Evolutionary conservation across 53 echinoderm and acorn worm genomes (phyloP).

Genomic region (Paracentrotus lividus): DNA sequence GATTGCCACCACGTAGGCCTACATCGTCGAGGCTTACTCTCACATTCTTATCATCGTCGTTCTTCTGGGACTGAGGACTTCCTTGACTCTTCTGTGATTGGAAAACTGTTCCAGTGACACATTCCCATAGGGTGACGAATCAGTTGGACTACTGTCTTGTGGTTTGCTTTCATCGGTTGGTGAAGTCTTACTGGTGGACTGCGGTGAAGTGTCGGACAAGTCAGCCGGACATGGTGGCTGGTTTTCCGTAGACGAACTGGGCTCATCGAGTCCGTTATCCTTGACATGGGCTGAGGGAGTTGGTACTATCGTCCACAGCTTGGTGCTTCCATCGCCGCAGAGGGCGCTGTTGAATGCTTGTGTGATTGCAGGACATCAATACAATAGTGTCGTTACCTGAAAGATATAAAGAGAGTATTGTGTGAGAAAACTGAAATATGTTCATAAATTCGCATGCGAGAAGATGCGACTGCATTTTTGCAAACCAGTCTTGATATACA

Average conservation of each 20-base stretch:
- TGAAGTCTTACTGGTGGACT: slow-evolving; percentile 31
- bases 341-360: slow-evolving; percentile 44
- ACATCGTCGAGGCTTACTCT: slow-evolving; percentile 33
- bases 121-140: slow-evolving; percentile 33
- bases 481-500: too few relatives aligned
- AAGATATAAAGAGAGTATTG: slow-evolving; percentile 15
- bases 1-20: slow-evolving; percentile 46
- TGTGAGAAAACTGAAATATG: neutral
- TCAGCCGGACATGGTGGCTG: neutral
- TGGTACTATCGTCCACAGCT: neutral
- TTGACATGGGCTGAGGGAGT: neutral
- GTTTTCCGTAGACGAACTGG: neutral
- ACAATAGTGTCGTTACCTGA: slow-evolving; percentile 22
- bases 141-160: slow-evolving; percentile 49
- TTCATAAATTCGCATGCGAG: neutral
- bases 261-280: neutral
- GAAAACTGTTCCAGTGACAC: slow-evolving; percentile 25
- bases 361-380: slow-evolving; percentile 46
- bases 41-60: neutral
- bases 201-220: slow-evolving; percentile 19
- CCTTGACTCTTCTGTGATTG: slow-evolving; percentile 13
- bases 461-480: neutral
- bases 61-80: slow-evolving; percentile 54
- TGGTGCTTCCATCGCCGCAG: slow-evolving; percentile 64
- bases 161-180: slow-evolving; percentile 48